These are phyloP conservation scores for Fulmarus glacialis DNA, from an alignment of 2,113 vertebrate genomes.

Conservation along the genomic window DNA sequence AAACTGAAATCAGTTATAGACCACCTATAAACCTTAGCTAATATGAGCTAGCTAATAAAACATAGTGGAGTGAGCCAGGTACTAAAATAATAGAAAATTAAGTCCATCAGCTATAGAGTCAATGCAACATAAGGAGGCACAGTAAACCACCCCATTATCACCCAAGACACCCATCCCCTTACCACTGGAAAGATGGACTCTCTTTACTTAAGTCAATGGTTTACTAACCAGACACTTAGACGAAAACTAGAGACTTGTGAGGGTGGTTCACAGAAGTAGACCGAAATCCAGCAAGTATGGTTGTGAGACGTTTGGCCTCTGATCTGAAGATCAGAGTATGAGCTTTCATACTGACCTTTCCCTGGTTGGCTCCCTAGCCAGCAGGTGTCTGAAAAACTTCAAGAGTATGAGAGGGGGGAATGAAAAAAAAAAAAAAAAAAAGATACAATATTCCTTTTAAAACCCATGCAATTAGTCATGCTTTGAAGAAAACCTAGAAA, in stretches of 20 bases:
- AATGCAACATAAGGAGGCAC: background rate
- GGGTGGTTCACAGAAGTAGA: background rate
- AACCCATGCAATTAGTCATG: background rate
- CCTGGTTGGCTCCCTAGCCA: background rate
- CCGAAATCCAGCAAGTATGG: background rate
- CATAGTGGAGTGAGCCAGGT: background rate
- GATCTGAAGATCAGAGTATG: background rate
- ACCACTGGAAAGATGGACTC: background rate
- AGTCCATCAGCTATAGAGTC: background rate
- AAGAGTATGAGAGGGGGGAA: background rate
- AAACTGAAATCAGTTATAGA: background rate
- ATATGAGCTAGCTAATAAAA: background rate
- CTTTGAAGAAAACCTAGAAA: background rate
- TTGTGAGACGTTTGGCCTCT: background rate
- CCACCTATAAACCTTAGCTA: background rate
- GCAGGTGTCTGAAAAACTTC: background rate
- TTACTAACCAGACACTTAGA: background rate
- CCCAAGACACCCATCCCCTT: background rate
- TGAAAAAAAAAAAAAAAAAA: background rate
- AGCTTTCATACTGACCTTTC: background rate
- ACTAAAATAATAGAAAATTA: background rate
- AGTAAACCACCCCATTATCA: background rate
- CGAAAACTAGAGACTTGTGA: background rate
- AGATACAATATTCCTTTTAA: background rate
- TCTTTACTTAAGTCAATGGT: background rate